A percentile compares a stretch with the other conserved stretches of the same genome.
These are phyloP conservation scores for Byasa hedistus DNA, from an alignment of 2,888 invertebrate species.

Conservation along the genomic window DNA sequence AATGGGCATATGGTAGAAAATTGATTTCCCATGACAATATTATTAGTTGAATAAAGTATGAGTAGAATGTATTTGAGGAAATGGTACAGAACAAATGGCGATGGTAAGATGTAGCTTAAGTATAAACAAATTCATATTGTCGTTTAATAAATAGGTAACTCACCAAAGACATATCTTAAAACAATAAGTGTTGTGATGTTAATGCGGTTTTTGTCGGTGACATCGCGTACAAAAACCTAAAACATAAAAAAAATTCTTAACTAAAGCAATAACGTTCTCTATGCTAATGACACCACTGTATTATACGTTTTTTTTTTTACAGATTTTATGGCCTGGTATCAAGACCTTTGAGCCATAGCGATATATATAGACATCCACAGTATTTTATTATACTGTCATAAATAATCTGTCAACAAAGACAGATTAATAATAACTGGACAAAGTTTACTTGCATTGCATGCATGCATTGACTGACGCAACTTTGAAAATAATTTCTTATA, in stretches of 20 bases:
- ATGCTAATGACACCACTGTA: too few species aligned
- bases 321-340: too few species aligned
- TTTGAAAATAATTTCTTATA: too few species aligned
- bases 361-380: too few species aligned
- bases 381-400: too few species aligned
- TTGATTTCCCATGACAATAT: not conserved
- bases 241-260: slow-evolving; percentile 17
- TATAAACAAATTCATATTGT: not conserved
- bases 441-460: too few species aligned
- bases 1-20: not conserved
- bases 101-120: not conserved
- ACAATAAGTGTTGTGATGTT: slow-evolving; percentile 18
- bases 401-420: too few species aligned
- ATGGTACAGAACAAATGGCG: not conserved
- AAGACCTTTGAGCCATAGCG: too few species aligned
- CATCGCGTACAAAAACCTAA: slow-evolving; percentile 25
- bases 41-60: not conserved
- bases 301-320: too few species aligned
- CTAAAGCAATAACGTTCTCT: not conserved
- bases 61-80: not conserved
- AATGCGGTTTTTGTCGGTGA: slow-evolving; percentile 17
- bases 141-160: slow-evolving; percentile 31
- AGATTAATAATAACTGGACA: too few species aligned
- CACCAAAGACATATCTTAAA: slow-evolving; percentile 36
- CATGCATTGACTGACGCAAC: too few species aligned